Percentiles rank a stretch among this genome's conserved stretches.
Conservation (phyloP, 2,888 invertebrate genomes). For the Clanis bilineata region DNA sequence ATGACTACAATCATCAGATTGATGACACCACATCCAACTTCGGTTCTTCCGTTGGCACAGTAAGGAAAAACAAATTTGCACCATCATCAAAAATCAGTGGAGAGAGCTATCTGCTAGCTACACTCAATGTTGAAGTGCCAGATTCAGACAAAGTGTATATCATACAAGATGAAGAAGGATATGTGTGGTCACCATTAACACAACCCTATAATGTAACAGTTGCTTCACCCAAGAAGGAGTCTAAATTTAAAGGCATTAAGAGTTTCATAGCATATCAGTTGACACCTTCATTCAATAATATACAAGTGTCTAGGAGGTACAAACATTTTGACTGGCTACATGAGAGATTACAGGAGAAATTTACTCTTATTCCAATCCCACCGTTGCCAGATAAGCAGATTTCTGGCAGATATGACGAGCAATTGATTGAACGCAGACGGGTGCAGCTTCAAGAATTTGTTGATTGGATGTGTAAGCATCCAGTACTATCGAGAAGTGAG, state of each 20-base stretch:
- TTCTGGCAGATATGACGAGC: constrained; percentile 97
- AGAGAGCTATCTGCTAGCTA: constrained; percentile 93
- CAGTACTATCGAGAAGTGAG: constrained; percentile 93
- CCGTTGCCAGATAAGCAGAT: constrained; percentile 99
- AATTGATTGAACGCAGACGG: constrained; percentile 96
- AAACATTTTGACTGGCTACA: constrained; percentile 99
- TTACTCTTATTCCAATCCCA: constrained; percentile 96
- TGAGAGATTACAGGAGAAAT: constrained; percentile 96
- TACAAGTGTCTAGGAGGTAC: constrained; percentile 96
- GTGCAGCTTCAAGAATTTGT: constrained; percentile 98
- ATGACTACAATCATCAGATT: constrained; percentile 68
- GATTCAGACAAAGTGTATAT: constrained; percentile 88
- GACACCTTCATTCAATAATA: constrained; percentile 96
- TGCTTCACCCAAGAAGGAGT: constrained; percentile 98
- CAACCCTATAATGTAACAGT: constrained; percentile 92
- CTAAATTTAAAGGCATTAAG: constrained; percentile 98
- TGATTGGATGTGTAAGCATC: constrained; percentile 98
- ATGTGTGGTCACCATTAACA: constrained; percentile 88
- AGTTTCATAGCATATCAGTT: constrained; percentile 98
- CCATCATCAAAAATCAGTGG: constrained; percentile 95
- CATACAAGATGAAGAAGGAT: constrained; percentile 87
- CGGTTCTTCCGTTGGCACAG: constrained; percentile 83
- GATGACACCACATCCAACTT: constrained; percentile 81
- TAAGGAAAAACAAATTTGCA: constrained; percentile 91
- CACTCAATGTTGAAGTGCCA: constrained; percentile 85